Percentiles rank a stretch among this genome's conserved stretches.
Evolutionary conservation across 2,888 invertebrate genomes (phyloP).

Genomic region (Polia nebulosa): DNA sequence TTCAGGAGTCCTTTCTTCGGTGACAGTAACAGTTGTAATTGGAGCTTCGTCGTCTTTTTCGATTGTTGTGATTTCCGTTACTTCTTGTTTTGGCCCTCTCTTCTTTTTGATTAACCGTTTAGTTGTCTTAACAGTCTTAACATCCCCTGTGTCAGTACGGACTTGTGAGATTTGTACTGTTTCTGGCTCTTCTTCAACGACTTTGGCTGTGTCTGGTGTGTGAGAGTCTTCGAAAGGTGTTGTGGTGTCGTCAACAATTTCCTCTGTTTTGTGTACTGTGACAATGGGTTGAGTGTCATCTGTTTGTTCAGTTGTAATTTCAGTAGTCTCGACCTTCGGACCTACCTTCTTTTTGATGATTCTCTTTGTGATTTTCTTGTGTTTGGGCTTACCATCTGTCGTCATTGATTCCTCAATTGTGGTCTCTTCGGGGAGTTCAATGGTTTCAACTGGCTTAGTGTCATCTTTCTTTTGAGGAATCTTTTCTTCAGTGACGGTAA

Average conservation of each 20-base stretch:
- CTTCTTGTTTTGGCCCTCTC: constrained; percentile 62
- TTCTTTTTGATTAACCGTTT: constrained; percentile 72
- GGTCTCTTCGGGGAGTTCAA: constrained; percentile 70
- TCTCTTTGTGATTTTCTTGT: constrained; percentile 74
- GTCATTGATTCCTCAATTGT: constrained; percentile 75
- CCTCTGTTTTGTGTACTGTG: constrained; percentile 71
- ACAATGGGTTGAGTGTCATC: constrained; percentile 67
- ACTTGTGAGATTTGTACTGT: constrained; percentile 67
- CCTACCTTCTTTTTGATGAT: constrained; percentile 73
- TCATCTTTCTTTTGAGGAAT: constrained; percentile 10
- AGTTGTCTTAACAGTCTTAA: constrained; percentile 61
- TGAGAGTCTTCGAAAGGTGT: constrained; percentile 54
- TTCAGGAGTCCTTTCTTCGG: not conserved
- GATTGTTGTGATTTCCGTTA: constrained; percentile 66
- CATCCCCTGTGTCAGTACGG: constrained; percentile 60
- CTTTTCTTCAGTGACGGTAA: constrained; percentile 38
- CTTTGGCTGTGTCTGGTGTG: constrained; percentile 49
- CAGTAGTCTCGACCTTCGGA: constrained; percentile 67
- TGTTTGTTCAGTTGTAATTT: constrained; percentile 60
- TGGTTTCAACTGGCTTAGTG: constrained; percentile 19
- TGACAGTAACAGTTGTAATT: constrained; percentile 49
- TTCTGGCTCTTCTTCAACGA: constrained; percentile 67
- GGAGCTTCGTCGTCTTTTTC: constrained; percentile 65
- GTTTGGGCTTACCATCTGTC: constrained; percentile 66
- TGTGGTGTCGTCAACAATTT: constrained; percentile 56